phyloP scores from a whole-genome alignment of 2,113 vertebrate species.

The Smithornis capensis region DNA sequence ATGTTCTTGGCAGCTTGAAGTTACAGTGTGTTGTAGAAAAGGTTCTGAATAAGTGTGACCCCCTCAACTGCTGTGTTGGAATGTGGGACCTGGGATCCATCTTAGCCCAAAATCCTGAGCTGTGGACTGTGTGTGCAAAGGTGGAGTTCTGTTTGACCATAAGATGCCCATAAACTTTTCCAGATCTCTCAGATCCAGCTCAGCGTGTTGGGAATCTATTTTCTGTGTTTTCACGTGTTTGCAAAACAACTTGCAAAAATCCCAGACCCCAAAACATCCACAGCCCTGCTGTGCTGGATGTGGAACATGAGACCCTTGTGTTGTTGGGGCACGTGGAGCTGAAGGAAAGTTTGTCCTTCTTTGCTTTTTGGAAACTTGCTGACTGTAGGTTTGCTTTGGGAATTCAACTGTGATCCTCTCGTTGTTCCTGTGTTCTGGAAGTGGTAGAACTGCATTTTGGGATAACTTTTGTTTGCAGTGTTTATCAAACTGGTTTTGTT shows the following conservation, averaged over 20 bases:
- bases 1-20: not conserved
- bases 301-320: not conserved
- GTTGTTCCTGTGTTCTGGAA: not conserved
- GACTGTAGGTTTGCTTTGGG: not conserved
- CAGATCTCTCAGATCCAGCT: not conserved
- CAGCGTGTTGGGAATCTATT: not conserved
- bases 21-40: accelerated
- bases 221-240: not conserved
- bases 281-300: not conserved
- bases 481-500: not conserved
- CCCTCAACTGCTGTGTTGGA: not conserved
- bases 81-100: not conserved
- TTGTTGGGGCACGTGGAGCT: not conserved
- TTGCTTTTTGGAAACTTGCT: not conserved
- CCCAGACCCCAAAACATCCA: not conserved
- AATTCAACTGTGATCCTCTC: not conserved
- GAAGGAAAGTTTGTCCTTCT: not conserved
- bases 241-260: not conserved
- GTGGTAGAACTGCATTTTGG: not conserved
- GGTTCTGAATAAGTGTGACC: not conserved
- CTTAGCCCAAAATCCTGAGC: not conserved
- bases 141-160: accelerated
- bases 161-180: not conserved
- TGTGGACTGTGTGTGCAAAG: not conserved
- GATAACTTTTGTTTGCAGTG: not conserved